Conservation (phyloP, 2,888 invertebrate species). For the Athalia cordata region DNA sequence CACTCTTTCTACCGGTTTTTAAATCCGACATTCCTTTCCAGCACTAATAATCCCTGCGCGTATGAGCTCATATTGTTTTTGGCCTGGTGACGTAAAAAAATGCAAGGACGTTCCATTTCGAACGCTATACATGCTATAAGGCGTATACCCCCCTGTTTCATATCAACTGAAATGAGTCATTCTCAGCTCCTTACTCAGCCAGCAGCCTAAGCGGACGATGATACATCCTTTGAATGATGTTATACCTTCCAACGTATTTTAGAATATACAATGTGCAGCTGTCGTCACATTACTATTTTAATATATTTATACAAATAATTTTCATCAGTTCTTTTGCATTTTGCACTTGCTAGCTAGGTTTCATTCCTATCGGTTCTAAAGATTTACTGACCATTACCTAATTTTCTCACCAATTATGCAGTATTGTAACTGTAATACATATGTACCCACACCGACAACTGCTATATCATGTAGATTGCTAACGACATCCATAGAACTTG, state of each 20-base stretch:
- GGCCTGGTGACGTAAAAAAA: constrained; percentile 41
- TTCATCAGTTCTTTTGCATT: too few species aligned
- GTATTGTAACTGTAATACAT: too few species aligned
- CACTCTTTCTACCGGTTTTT: not conserved
- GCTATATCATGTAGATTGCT: too few species aligned
- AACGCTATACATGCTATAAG: not conserved
- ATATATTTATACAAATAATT: too few species aligned
- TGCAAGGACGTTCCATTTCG: constrained; percentile 39
- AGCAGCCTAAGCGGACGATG: constrained; percentile 1
- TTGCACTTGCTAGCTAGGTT: too few species aligned
- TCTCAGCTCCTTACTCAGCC: constrained; percentile 17
- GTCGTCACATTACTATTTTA: too few species aligned
- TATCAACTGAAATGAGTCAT: constrained; percentile 34
- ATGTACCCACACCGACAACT: too few species aligned
- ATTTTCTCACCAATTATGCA: too few species aligned
- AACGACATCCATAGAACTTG: too few species aligned
- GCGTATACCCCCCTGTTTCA: not conserved
- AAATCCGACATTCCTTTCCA: not conserved
- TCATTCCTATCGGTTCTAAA: too few species aligned
- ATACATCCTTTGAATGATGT: constrained; percentile 20
- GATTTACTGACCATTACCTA: too few species aligned
- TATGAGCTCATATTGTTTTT: constrained; percentile 44
- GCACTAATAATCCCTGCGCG: not conserved
- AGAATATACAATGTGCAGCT: not conserved
- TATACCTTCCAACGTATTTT: too few species aligned